These are phyloP conservation scores for Drosophila mimetica DNA, from an alignment of 2,888 invertebrate species.

Conservation along the genomic window DNA sequence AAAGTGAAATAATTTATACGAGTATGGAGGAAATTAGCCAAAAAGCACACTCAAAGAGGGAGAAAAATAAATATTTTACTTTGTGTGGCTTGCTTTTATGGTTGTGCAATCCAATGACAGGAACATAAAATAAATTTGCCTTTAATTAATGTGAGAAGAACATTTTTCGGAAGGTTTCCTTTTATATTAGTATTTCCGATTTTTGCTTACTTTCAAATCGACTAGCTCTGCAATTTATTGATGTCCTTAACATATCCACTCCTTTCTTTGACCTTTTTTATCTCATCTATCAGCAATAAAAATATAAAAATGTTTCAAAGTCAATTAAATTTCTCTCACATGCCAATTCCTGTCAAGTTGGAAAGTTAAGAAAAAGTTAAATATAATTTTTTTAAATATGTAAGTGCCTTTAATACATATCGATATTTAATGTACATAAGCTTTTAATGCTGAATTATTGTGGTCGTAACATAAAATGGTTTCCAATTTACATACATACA, in stretches of 20 bases:
- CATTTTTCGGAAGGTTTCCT: not conserved
- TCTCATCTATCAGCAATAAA: not conserved
- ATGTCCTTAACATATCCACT: too few relatives aligned
- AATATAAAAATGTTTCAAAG: not conserved
- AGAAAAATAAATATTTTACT: not conserved
- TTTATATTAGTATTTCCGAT: too few relatives aligned
- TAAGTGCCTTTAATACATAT: too few relatives aligned
- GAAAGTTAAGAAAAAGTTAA: too few relatives aligned
- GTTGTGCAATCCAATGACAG: not conserved
- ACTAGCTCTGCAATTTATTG: too few relatives aligned
- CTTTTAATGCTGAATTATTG: too few relatives aligned
- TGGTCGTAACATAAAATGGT: too few relatives aligned
- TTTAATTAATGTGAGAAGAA: not conserved
- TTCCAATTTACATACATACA: not conserved
- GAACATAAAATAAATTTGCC: conserved; percentile 9
- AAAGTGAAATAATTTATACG: conserved; percentile 26
- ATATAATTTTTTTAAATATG: too few relatives aligned
- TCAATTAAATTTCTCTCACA: not conserved
- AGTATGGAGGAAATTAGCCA: conserved; percentile 16
- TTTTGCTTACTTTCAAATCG: too few relatives aligned
- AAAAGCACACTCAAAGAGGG: too few relatives aligned
- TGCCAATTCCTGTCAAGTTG: not conserved
- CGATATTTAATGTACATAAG: too few relatives aligned
- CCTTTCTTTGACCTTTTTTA: not conserved
- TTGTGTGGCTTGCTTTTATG: not conserved